Base-by-base conservation (phyloP, 2,888 invertebrate genomes). In the Sphaerophoria rueppellii region DNA sequence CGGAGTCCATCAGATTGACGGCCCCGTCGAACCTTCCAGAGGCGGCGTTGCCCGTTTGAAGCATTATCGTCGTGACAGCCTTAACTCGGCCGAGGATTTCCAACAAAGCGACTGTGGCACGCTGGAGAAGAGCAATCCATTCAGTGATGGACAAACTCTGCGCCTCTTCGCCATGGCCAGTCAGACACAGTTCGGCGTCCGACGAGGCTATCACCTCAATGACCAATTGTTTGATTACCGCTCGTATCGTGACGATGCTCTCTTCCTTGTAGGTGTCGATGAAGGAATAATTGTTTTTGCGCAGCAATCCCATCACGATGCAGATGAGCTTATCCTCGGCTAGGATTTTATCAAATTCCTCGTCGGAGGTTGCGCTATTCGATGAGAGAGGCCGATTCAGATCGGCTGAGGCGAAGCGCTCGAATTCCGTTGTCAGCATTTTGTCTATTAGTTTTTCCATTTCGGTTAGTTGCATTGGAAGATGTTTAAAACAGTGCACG, bases 401-500 rank as follows among this genome's bases (percentile, higher is more conserved):
- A 92, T 99, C 99, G 14, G 96, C 94, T 4, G 98, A 96, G 69
- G 98, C 95, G 91, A 98, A 97, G 88, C 96, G 94, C 89, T 97
- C 96, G 91, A 99, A 98, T 92, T 99, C 99, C 72, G 97, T 97
- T 83, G 96, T 96, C 88, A 99, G 94, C 98, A 99, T 98, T 93
- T 98, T 98, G 90, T 98, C 98, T 88, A 99, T 99, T 24, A 99
- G 93, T 89, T 96, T 95, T 89, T 98, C 96, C 95, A 99, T 97
- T 93, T 99, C 99, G 82, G 95, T 96, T 69, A 99, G 93, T 92
- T 99, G 99, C 77, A 98, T 97, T 76, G 98, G 97, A 82, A 99
- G 93, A 93, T 99, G 98, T 88, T 99, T 95, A 90, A 99, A 97
- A 90, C 99, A 97, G 89, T 98, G 97, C 61, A 99, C 95, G 14